These are phyloP conservation scores for Caenorhabditis sp. DNA, from an alignment of 2,888 invertebrate genomes.

Conservation along the genomic window DNA sequence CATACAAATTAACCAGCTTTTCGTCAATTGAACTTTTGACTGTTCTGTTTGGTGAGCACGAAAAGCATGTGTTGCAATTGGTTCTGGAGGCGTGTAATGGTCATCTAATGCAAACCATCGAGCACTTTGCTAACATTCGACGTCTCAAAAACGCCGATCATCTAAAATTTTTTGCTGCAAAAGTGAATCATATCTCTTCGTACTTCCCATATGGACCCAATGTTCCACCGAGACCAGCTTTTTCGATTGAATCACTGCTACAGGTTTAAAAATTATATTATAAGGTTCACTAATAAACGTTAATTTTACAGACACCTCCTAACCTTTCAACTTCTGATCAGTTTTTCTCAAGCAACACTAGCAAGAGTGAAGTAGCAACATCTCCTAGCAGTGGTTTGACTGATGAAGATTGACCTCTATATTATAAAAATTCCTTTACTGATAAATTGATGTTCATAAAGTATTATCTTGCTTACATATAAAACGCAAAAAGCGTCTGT, in stretches of 20 bases:
- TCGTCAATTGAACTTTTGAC: slow-evolving; percentile 87
- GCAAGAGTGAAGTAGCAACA: too few relatives aligned
- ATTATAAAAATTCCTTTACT: too few relatives aligned
- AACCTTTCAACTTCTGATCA: too few relatives aligned
- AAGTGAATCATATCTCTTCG: background rate
- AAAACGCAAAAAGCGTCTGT: too few relatives aligned
- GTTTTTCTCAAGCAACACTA: too few relatives aligned
- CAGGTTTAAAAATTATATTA: too few relatives aligned
- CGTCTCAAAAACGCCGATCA: slow-evolving; percentile 27
- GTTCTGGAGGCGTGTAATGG: slow-evolving; percentile 93
- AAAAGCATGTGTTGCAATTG: slow-evolving; percentile 86
- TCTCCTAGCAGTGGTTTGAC: too few relatives aligned
- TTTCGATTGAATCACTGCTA: background rate
- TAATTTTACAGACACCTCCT: too few relatives aligned
- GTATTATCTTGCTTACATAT: too few relatives aligned
- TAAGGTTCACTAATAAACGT: too few relatives aligned
- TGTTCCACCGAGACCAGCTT: background rate
- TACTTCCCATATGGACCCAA: background rate
- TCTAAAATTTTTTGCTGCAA: background rate
- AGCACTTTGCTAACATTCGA: slow-evolving; percentile 84
- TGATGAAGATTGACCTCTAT: too few relatives aligned
- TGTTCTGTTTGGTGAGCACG: slow-evolving; percentile 88
- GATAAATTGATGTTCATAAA: too few relatives aligned
- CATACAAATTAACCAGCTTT: slow-evolving; percentile 78
- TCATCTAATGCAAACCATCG: slow-evolving; percentile 90